phyloP scores from a whole-genome alignment of 2,888 invertebrate genomes.

The Limulus polyphemus region DNA sequence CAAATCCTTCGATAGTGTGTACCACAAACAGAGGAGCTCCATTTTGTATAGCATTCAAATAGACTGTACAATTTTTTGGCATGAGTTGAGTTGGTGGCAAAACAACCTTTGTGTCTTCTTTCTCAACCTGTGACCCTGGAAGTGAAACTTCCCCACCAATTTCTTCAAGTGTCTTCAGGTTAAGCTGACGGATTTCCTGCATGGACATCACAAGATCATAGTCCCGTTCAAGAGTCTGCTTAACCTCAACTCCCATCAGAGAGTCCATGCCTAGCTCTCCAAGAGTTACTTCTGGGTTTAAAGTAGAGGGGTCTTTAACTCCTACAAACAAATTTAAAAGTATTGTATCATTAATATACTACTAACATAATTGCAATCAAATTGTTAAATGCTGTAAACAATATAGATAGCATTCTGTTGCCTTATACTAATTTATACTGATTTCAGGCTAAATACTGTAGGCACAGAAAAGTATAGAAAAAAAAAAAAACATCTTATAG shows the following conservation, averaged over 20 bases:
- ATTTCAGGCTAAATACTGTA: too few species aligned
- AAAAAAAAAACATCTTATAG: not conserved
- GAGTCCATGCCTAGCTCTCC: constrained; percentile 97
- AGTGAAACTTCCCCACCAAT: constrained; percentile 19
- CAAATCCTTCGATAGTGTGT: constrained; percentile 82
- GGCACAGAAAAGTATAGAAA: too few species aligned
- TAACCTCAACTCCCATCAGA: constrained; percentile 97
- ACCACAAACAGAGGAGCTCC: constrained; percentile 43
- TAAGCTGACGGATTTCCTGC: constrained; percentile 75
- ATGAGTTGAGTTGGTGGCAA: constrained; percentile 49
- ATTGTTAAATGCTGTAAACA: too few species aligned
- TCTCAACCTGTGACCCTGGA: constrained; percentile 11
- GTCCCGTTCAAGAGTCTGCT: constrained; percentile 83
- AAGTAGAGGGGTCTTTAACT: constrained; percentile 68
- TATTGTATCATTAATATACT: not conserved
- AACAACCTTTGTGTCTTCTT: constrained; percentile 34
- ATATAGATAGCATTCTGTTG: too few species aligned
- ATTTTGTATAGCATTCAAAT: constrained; percentile 42
- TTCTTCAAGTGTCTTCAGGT: constrained; percentile 58
- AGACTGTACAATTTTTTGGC: constrained; percentile 57
- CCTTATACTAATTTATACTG: too few species aligned
- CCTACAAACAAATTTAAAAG: constrained; percentile 40
- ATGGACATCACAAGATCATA: constrained; percentile 81
- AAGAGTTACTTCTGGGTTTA: constrained; percentile 61
- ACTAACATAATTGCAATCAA: too few species aligned